These are phyloP conservation scores for Boloria euphrosyne DNA, from an alignment of 2,888 invertebrate species.

Conservation along the genomic window DNA sequence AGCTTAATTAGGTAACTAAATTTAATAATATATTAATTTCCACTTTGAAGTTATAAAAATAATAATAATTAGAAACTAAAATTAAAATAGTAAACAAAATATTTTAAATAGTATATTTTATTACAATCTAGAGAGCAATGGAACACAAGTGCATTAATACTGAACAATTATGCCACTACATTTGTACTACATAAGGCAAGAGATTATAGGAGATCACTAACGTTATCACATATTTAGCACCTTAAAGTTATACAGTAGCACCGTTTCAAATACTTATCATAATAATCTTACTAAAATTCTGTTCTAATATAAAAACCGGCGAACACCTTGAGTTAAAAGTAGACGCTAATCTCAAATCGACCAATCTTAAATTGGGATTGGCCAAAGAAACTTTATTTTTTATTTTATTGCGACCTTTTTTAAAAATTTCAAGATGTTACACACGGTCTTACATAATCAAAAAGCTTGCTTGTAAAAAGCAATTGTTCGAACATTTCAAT, in stretches of 20 bases:
- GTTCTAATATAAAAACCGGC: too few species aligned
- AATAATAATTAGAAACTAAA: neutral
- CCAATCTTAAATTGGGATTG: too few species aligned
- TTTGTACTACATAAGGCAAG: constrained; percentile 64
- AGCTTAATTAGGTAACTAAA: neutral
- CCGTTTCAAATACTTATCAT: neutral
- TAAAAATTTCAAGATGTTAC: too few species aligned
- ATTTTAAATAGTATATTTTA: constrained; percentile 42
- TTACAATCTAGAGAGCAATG: constrained; percentile 57
- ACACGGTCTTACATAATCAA: too few species aligned
- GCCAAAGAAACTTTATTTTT: too few species aligned
- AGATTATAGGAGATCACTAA: constrained; percentile 47
- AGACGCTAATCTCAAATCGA: too few species aligned
- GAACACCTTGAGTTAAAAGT: too few species aligned
- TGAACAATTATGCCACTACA: constrained; percentile 55
- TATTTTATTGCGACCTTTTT: too few species aligned
- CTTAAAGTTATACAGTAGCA: constrained; percentile 28
- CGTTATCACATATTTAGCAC: constrained; percentile 45
- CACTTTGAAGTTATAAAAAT: neutral
- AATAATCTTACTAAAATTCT: too few species aligned
- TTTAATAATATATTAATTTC: neutral
- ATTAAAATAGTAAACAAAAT: constrained; percentile 17
- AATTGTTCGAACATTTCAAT: too few species aligned
- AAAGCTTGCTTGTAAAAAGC: too few species aligned
- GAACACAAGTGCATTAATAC: constrained; percentile 62